phyloP scores from a whole-genome alignment of 2,797 vertebrate genomes.

The Huso huso region DNA sequence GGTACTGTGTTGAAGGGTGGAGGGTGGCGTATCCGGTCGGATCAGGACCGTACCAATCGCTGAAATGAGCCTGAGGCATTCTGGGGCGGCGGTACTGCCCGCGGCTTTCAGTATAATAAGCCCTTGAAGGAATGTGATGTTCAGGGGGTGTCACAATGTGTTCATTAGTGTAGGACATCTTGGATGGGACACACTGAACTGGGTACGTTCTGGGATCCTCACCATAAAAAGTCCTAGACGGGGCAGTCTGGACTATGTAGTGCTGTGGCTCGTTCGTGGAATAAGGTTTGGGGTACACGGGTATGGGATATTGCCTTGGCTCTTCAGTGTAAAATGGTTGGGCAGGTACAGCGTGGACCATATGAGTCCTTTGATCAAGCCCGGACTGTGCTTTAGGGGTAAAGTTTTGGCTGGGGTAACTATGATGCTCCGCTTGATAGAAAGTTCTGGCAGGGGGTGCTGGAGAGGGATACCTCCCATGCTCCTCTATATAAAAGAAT shows the following conservation, averaged over 20 bases:
- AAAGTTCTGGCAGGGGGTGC: slow-evolving; percentile 54
- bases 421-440: slow-evolving; percentile 63
- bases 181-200: slow-evolving; percentile 50
- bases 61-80: slow-evolving; percentile 62
- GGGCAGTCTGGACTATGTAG: slow-evolving; percentile 72
- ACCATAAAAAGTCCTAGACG: slow-evolving; percentile 63
- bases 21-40: slow-evolving; percentile 64
- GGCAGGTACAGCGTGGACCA: slow-evolving; percentile 58
- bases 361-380: slow-evolving; percentile 65
- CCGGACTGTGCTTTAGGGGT: slow-evolving; percentile 55
- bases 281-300: slow-evolving; percentile 53
- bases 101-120: slow-evolving; percentile 71
- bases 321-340: slow-evolving; percentile 71
- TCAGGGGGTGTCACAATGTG: slow-evolving; percentile 52
- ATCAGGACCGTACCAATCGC: slow-evolving; percentile 77
- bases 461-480: slow-evolving; percentile 58
- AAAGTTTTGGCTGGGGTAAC: slow-evolving; percentile 59
- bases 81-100: slow-evolving; percentile 48
- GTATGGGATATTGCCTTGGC: slow-evolving; percentile 38
- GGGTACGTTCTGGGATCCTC: slow-evolving; percentile 61
- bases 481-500: slow-evolving; percentile 83
- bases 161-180: slow-evolving; percentile 62
- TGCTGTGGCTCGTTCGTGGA: slow-evolving; percentile 69
- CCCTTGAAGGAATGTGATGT: slow-evolving; percentile 53
- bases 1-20: slow-evolving; percentile 58